Evolutionary conservation across 2,113 vertebrate genomes (phyloP).

Genomic region (Bufo gargarizans): DNA sequence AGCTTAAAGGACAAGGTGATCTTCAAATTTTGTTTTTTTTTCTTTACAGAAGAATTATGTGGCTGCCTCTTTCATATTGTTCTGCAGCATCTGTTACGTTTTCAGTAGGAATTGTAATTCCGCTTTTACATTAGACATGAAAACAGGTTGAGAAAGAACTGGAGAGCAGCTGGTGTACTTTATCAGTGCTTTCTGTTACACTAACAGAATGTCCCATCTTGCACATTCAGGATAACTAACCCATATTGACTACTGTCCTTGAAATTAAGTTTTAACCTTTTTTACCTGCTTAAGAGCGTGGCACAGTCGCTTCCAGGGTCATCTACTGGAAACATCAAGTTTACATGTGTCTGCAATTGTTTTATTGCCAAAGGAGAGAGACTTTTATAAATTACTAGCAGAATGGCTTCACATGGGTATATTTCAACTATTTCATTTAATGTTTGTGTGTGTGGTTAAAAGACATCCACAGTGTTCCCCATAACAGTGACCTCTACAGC

Average conservation of each 20-base stretch:
- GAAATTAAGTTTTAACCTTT: constrained; percentile 25
- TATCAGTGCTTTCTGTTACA: constrained; percentile 59
- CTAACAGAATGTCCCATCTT: constrained; percentile 61
- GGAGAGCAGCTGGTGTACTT: constrained; percentile 64
- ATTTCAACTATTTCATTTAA: too few relatives aligned
- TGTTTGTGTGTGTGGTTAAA: too few relatives aligned
- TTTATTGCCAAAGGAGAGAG: neutral
- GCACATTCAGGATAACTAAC: constrained; percentile 47
- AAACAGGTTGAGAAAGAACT: constrained; percentile 61
- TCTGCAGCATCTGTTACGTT: constrained; percentile 66
- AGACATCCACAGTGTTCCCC: too few relatives aligned
- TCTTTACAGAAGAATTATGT: constrained; percentile 61
- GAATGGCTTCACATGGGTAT: too few relatives aligned
- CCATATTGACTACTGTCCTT: constrained; percentile 37
- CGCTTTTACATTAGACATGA: constrained; percentile 65
- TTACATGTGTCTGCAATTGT: neutral
- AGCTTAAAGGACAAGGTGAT: constrained; percentile 66
- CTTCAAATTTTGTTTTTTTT: constrained; percentile 62
- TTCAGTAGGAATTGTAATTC: constrained; percentile 65
- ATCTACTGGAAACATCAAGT: neutral
- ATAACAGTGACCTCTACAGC: too few relatives aligned
- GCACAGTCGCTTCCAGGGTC: neutral
- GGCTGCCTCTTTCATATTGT: constrained; percentile 62
- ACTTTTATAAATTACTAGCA: neutral
- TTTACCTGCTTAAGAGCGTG: neutral